These are phyloP conservation scores for Dicentrarchus labrax DNA, from an alignment of 2,113 vertebrate genomes.

Conservation along the genomic window DNA sequence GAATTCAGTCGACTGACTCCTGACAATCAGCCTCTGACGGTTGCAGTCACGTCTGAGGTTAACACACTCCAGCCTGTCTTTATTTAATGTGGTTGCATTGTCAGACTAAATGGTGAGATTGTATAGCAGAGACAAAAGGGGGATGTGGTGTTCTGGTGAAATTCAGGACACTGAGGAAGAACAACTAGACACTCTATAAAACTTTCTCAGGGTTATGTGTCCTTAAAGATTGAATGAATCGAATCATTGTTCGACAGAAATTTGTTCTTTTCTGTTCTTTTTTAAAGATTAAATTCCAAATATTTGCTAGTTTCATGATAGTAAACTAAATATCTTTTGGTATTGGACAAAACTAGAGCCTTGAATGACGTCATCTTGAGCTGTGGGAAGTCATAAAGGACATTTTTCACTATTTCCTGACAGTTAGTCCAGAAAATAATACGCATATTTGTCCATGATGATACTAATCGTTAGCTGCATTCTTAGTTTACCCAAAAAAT, in stretches of 20 bases:
- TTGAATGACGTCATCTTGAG: not conserved
- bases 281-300: not conserved
- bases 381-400: too few relatives aligned
- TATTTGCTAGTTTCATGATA: not conserved
- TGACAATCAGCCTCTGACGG: not conserved
- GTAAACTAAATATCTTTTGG: not conserved
- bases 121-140: slow-evolving; percentile 10
- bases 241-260: not conserved
- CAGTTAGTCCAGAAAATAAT: not conserved
- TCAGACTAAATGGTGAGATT: slow-evolving; percentile 13
- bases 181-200: not conserved
- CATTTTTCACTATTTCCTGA: not conserved
- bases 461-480: not conserved
- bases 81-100: slow-evolving; percentile 36
- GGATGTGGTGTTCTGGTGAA: slow-evolving; percentile 25
- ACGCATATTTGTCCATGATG: not conserved
- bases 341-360: not conserved
- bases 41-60: slow-evolving; percentile 23
- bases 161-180: slow-evolving; percentile 8
- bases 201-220: not conserved
- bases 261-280: not conserved
- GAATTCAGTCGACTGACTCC: not conserved
- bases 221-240: not conserved
- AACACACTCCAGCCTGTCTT: slow-evolving; percentile 33
- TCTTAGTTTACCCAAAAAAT: not conserved